phyloP scores from a whole-genome alignment of 2,113 vertebrate species.

The Etheostoma spectabile region DNA sequence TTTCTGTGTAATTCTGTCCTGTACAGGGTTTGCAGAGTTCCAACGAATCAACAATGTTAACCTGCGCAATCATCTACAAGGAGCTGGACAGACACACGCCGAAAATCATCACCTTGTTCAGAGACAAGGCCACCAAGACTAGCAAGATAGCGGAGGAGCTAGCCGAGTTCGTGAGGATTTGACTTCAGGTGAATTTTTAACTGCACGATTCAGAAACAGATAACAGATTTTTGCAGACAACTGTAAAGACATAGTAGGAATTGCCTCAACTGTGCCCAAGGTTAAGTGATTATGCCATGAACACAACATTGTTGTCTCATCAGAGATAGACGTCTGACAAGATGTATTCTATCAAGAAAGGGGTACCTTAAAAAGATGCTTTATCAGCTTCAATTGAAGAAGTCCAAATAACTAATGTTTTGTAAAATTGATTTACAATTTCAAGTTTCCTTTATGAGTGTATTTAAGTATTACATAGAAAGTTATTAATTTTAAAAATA shows the following conservation, averaged over 20 bases:
- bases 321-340: no score
- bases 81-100: not conserved
- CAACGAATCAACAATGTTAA: slow-evolving; percentile 16
- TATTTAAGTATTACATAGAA: no score
- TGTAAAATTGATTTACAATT: no score
- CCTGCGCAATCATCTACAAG: not conserved
- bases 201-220: not conserved
- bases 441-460: no score
- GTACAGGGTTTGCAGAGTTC: slow-evolving; percentile 23
- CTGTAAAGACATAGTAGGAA: not conserved
- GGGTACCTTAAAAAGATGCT: no score
- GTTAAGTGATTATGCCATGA: not conserved
- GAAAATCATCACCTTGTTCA: not conserved
- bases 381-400: no score
- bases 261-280: not conserved
- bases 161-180: no score
- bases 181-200: not conserved
- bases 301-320: no score
- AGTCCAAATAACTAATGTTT: no score
- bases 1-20: slow-evolving; percentile 16
- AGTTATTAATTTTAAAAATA: no score
- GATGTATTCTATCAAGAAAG: no score
- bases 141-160: not conserved
- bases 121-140: not conserved
- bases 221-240: slow-evolving; percentile 4